phyloP scores from a whole-genome alignment of 2,888 invertebrate genomes.

The Acronicta psi region DNA sequence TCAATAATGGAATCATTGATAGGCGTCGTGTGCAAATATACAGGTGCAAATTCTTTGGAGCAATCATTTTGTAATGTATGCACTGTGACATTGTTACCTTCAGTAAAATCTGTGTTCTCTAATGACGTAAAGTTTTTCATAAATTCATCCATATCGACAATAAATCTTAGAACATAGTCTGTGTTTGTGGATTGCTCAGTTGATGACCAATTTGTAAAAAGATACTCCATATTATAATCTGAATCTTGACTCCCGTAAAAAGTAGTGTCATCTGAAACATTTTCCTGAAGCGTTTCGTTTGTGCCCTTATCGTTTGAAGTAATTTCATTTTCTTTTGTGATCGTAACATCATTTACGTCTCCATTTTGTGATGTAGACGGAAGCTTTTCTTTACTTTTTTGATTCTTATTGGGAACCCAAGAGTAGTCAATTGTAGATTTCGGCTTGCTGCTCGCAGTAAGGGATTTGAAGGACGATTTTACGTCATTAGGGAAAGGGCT shows the following conservation, averaged over 20 bases:
- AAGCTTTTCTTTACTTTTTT: slow-evolving; percentile 19
- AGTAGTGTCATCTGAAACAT: slow-evolving; percentile 2
- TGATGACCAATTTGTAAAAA: slow-evolving; percentile 9
- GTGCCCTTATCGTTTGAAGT: slow-evolving; percentile 13
- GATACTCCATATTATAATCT: slow-evolving; percentile 4
- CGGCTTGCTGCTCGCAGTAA: slow-evolving; percentile 25
- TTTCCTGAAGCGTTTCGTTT: slow-evolving; percentile 11
- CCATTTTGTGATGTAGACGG: slow-evolving; percentile 7
- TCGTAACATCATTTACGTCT: slow-evolving; percentile 13
- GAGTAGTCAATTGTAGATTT: slow-evolving; percentile 25
- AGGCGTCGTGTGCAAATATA: slow-evolving; percentile 12
- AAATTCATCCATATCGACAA: slow-evolving; percentile 26
- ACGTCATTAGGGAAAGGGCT: slow-evolving; percentile 72
- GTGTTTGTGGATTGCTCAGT: slow-evolving; percentile 15
- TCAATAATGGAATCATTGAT: slow-evolving; percentile 37
- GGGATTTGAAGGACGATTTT: slow-evolving; percentile 60
- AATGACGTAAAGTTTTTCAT: slow-evolving; percentile 22
- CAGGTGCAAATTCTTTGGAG: slow-evolving; percentile 27
- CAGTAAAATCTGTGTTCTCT: slow-evolving; percentile 6
- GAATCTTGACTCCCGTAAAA: background rate
- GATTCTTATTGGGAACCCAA: slow-evolving; percentile 3
- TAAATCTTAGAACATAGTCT: slow-evolving; percentile 19
- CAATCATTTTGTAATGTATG: slow-evolving; percentile 15
- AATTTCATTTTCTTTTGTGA: slow-evolving; percentile 23
- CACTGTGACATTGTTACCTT: slow-evolving; percentile 7